A percentile compares a stretch with the other conserved stretches of the same genome.
phyloP scores from a whole-genome alignment of 2,797 vertebrate genomes.

The Poeciliopsis presidionis region DNA sequence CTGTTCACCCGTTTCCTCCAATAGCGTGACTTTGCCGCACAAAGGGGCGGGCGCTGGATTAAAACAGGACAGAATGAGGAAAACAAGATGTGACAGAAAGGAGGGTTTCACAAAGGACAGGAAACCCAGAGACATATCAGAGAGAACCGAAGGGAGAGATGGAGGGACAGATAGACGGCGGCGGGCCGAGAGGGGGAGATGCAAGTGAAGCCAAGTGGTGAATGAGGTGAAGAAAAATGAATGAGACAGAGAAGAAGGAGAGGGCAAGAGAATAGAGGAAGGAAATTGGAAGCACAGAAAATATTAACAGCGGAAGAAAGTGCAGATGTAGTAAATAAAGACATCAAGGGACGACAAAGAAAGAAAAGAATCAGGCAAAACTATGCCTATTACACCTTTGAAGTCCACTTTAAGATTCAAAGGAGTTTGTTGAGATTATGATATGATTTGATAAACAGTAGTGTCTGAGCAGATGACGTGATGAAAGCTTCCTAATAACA shows the following conservation, averaged over 20 bases:
- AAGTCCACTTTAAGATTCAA: constrained; percentile 57
- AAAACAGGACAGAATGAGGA: constrained; percentile 76
- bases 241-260: neutral
- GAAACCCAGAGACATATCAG: constrained; percentile 73
- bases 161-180: constrained; percentile 49
- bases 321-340: constrained; percentile 28
- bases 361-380: constrained; percentile 25
- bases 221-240: constrained; percentile 27
- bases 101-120: constrained; percentile 72
- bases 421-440: constrained; percentile 52
- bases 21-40: constrained; percentile 71
- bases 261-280: constrained; percentile 25
- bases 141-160: constrained; percentile 53
- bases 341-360: constrained; percentile 15
- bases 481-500: constrained; percentile 66
- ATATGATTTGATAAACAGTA: constrained; percentile 63
- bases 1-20: constrained; percentile 76
- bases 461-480: constrained; percentile 44
- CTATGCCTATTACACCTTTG: constrained; percentile 44
- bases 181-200: constrained; percentile 19
- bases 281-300: constrained; percentile 25
- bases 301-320: constrained; percentile 25
- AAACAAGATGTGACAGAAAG: constrained; percentile 78
- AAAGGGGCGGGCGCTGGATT: constrained; percentile 56
- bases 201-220: constrained; percentile 29